A percentile compares a stretch with the other conserved stretches of the same genome.
Conservation (phyloP, 1,140 invertebrate species). For the Magallana ariakensis region DNA sequence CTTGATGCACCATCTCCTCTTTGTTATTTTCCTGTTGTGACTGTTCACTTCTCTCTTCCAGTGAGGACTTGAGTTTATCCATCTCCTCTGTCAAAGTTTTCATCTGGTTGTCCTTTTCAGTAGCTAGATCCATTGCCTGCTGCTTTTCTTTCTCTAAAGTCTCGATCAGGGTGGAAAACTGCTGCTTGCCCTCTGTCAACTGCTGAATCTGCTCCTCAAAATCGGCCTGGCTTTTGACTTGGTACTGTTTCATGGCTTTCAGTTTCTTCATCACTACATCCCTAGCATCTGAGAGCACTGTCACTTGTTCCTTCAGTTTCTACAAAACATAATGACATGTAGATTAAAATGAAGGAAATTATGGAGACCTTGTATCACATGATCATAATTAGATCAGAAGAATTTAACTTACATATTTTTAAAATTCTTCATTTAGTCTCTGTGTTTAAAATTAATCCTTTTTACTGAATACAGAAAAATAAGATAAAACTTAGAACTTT, state of each 20-base stretch:
- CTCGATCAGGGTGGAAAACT: conserved; percentile 44
- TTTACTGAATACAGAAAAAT: no score
- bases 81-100: conserved; percentile 31
- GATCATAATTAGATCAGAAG: no score
- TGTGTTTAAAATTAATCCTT: no score
- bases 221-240: conserved; percentile 11
- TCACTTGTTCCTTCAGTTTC: conserved; percentile 65
- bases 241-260: neutral
- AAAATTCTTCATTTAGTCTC: no score
- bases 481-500: no score
- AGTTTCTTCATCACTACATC: conserved; percentile 58
- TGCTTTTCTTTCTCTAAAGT: conserved; percentile 48
- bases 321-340: conserved; percentile 49
- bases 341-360: no score
- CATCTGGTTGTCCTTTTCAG: conserved; percentile 39
- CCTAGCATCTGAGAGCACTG: conserved; percentile 63
- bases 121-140: neutral
- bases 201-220: conserved; percentile 47
- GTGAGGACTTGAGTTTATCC: conserved; percentile 43
- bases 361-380: no score
- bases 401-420: no score
- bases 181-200: conserved; percentile 46
- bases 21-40: conserved; percentile 49
- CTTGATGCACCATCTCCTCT: conserved; percentile 55
- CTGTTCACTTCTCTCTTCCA: conserved; percentile 56